These are phyloP conservation scores for Dyspetes luteomarginatus DNA, from an alignment of 2,888 invertebrate species.

Conservation along the genomic window DNA sequence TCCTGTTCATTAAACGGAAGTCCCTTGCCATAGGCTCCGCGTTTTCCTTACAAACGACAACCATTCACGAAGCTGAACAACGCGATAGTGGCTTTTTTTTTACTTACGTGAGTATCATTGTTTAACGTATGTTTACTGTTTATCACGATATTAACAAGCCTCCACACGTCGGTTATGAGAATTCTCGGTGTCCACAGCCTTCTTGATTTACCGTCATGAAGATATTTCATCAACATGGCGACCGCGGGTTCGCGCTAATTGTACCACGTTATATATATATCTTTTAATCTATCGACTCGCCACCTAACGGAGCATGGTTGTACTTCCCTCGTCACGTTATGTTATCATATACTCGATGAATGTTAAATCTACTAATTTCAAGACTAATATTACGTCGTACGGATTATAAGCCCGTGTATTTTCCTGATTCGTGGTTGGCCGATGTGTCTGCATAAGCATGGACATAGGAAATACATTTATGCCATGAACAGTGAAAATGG, in stretches of 20 bases:
- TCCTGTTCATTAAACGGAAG: slow-evolving; percentile 83
- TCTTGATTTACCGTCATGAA: slow-evolving; percentile 76
- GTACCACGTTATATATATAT: slow-evolving; percentile 56
- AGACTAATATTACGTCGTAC: neutral
- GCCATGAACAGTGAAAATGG: neutral
- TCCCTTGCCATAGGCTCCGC: slow-evolving; percentile 82
- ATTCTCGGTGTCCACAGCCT: slow-evolving; percentile 73
- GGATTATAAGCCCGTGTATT: slow-evolving; percentile 2
- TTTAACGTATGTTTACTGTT: slow-evolving; percentile 68
- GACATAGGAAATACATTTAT: neutral
- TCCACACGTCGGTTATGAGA: slow-evolving; percentile 69
- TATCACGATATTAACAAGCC: slow-evolving; percentile 68
- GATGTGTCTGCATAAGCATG: slow-evolving; percentile 13
- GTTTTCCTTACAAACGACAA: slow-evolving; percentile 72
- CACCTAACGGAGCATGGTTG: slow-evolving; percentile 2
- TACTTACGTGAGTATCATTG: slow-evolving; percentile 79
- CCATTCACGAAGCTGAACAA: slow-evolving; percentile 66
- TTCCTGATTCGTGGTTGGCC: neutral
- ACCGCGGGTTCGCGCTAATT: slow-evolving; percentile 76
- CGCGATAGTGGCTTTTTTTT: slow-evolving; percentile 44
- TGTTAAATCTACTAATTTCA: neutral
- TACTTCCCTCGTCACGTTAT: neutral
- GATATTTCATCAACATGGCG: slow-evolving; percentile 80
- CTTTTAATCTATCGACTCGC: neutral
- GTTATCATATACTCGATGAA: neutral